Percentiles rank a stretch among this genome's conserved stretches.
These are phyloP conservation scores for Microvelia longipes DNA, from an alignment of 1,140 invertebrate genomes.

Conservation along the genomic window DNA sequence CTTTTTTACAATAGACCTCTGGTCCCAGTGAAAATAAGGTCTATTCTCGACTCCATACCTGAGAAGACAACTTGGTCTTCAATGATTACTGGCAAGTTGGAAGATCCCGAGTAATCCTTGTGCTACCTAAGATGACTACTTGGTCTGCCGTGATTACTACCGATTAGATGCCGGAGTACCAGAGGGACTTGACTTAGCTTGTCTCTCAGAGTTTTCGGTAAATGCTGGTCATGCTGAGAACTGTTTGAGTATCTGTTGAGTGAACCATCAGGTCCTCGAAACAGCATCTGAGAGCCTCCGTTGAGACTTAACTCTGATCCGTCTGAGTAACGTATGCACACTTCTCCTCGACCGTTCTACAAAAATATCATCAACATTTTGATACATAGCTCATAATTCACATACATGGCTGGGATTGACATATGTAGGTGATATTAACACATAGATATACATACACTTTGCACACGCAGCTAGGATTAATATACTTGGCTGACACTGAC, in stretches of 20 bases:
- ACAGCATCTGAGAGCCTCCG: slow-evolving; percentile 3
- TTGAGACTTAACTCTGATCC: slow-evolving; percentile 6
- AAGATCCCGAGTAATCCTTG: neutral
- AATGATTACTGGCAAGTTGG: too few relatives aligned
- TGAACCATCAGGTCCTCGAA: neutral
- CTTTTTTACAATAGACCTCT: too few relatives aligned
- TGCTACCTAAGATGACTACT: neutral
- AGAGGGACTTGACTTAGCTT: slow-evolving; percentile 8
- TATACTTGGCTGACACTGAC: too few relatives aligned
- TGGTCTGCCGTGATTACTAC: neutral
- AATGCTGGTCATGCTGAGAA: neutral
- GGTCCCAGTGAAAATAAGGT: too few relatives aligned
- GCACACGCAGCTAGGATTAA: too few relatives aligned
- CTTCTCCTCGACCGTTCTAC: slow-evolving; percentile 6
- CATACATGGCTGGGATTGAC: too few relatives aligned
- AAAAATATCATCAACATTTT: too few relatives aligned
- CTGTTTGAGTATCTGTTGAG: slow-evolving; percentile 1
- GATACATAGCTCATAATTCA: too few relatives aligned
- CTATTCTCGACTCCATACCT: too few relatives aligned
- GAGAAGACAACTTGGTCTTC: too few relatives aligned
- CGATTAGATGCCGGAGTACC: slow-evolving; percentile 1
- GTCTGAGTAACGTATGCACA: slow-evolving; percentile 6
- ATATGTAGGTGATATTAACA: too few relatives aligned
- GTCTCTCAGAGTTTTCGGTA: slow-evolving; percentile 4
- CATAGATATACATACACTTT: too few relatives aligned